Evolutionary conservation across 2,113 vertebrate genomes (phyloP).

Genomic region (Phylloscopus trochilus): DNA sequence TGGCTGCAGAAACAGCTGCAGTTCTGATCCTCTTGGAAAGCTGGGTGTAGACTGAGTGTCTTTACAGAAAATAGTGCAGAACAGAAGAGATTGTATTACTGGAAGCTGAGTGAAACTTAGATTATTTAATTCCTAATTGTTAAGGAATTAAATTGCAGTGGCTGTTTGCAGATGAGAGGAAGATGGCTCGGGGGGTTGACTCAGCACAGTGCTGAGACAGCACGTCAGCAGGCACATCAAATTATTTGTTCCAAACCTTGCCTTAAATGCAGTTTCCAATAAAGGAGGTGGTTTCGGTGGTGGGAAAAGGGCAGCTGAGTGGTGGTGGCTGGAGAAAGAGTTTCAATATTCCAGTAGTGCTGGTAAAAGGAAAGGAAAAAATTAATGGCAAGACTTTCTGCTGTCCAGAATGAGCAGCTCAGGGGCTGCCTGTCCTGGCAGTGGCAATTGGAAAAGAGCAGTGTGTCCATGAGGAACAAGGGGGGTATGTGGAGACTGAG

Average conservation of each 20-base stretch:
- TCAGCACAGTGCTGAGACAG: neutral
- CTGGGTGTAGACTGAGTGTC: neutral
- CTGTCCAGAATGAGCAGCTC: rapidly evolving
- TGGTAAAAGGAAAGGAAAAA: neutral
- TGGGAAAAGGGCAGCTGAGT: neutral
- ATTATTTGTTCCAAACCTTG: neutral
- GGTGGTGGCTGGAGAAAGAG: neutral
- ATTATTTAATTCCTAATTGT: neutral
- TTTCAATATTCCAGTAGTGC: neutral
- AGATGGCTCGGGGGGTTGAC: neutral
- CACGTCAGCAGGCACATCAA: neutral
- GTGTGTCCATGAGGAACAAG: neutral
- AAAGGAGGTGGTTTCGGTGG: neutral
- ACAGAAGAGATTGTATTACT: neutral
- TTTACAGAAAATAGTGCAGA: neutral
- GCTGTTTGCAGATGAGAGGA: neutral
- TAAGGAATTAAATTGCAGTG: neutral
- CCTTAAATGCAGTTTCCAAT: neutral
- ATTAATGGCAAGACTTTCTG: neutral
- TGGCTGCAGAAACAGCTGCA: neutral
- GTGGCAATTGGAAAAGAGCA: neutral
- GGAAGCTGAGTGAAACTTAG: neutral
- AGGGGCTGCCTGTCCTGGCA: neutral
- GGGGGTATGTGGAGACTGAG: neutral
- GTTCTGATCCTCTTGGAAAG: neutral